A percentile compares a stretch with the other conserved stretches of the same genome.
Evolutionary conservation across 2,797 vertebrate species (phyloP).

Genomic region (Oreochromis mossambicus): DNA sequence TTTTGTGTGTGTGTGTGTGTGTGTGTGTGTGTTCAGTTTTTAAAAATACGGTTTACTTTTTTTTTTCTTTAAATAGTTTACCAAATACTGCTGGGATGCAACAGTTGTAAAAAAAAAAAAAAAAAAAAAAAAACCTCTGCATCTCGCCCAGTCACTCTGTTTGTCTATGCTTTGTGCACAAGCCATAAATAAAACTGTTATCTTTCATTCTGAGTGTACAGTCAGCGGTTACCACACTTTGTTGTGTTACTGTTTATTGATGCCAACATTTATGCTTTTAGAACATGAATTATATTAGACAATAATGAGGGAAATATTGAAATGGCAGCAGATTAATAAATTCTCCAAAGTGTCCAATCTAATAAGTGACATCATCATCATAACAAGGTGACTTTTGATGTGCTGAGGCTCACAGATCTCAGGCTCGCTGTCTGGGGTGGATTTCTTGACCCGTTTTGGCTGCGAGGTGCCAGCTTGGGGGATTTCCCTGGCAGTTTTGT

Average conservation of each 20-base stretch:
- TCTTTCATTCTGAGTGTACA: not conserved
- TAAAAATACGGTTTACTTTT: not conserved
- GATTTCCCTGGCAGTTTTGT: constrained; percentile 72
- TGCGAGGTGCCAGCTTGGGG: constrained; percentile 51
- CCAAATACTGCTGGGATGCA: constrained; percentile 1
- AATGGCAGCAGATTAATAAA: not conserved
- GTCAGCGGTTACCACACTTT: not conserved
- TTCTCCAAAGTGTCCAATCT: not conserved
- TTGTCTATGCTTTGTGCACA: constrained; percentile 40
- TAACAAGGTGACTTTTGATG: constrained; percentile 61
- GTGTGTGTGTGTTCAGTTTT: constrained; percentile 3
- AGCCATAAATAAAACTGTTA: constrained; percentile 37
- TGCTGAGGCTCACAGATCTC: constrained; percentile 79
- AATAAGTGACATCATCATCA: not conserved
- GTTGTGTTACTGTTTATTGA: not conserved
- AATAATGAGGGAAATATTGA: not conserved
- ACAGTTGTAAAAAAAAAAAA: not conserved
- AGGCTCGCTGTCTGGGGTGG: constrained; percentile 20
- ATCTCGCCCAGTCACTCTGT: not conserved
- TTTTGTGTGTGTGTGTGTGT: not conserved
- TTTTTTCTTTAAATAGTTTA: not conserved
- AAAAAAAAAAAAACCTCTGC: not conserved
- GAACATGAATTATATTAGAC: not conserved
- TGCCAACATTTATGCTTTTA: not conserved
- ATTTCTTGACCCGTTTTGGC: constrained; percentile 23